Base-by-base conservation (phyloP, 2,888 invertebrate genomes). In the Caenorhabditis angaria region DNA sequence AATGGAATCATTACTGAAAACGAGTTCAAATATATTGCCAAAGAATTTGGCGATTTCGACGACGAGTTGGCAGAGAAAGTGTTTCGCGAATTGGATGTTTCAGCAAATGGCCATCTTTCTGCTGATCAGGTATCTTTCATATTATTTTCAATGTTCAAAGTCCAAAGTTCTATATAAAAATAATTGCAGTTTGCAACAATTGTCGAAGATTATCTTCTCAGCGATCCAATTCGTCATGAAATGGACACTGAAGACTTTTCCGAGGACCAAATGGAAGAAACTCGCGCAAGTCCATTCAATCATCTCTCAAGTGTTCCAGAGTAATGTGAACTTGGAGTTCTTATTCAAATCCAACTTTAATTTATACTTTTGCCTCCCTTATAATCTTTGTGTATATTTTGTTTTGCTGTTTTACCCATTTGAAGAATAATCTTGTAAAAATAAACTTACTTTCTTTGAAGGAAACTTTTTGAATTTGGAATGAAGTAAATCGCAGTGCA, bases 391-490 rank as follows among this genome's bases (percentile, higher is more conserved):
- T 35, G 22, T 53, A n/a, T 27, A 2, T 18, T 47, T 20, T 25
- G 6, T 55, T 24, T 55, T 56, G 56, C 28, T 56, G 27, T 29
- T 28, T n/a, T n/a, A 28, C 41, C 22, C 8, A 10, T 41, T 50
- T 51, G 47, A 29, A 58, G 41, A 62, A 50, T 18, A 53, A 60
- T 41, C n/a, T n/a, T 47, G 18, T 27, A 47, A 14, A 53, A 58
- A 25, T 55, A 48, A 50, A 81, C 85, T 79, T 62, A 87, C 87
- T 84, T 78, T 61, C 81, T 70, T 56, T 88, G 88, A n/a, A 90
- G 87, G 78, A 88, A 88, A 4, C 78, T 73, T 51, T 87, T 87
- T n/a, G 88, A 81, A 10, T 87, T 82, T 10, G 89, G 89, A 53
- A 87, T 82, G 20, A 65, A 81, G 81, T 89, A 88, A 69, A 90